Evolutionary conservation across 2,113 vertebrate genomes (phyloP), one percentile per base, ranked within the genome.

Genomic region (Corythaeola cristata): DNA sequence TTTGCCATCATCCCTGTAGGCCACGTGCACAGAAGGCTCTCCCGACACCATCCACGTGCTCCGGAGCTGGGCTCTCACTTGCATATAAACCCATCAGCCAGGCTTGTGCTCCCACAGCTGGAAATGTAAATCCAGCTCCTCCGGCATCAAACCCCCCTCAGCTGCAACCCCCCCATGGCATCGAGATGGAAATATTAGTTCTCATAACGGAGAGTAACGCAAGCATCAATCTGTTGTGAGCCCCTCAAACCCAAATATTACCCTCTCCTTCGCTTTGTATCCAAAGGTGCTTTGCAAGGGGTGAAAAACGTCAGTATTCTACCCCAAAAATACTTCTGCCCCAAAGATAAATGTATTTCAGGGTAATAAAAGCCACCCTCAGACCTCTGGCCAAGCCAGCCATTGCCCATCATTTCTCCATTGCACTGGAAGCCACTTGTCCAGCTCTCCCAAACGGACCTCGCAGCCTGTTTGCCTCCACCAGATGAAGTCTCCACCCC

Each of bases 171-270:
- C 55, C 14, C 21, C 53, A 5, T 3, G 8, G 67, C 37, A 53
- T 16, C 9, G 39, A 39, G 0, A 20, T 2, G 21, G 45, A 66
- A 56, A 33, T 16, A 3, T 6, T 20, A 9, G 4, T 6, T 52
- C 71, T 32, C 52, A n/a, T n/a, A 64, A 66, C 3, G 1, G 16
- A 52, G 55, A 12, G 27, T 14, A 20, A n/a, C n/a, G 37, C 6
- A 8, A 75, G 23, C 53, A 28, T 24, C 49, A 4, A 16, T 22
- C 33, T 27, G 15, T 32, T 53, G 15, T 6, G 33, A 80, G 76
- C 27, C 53, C 41, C 72, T 39, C 50, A 37, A 30, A 41, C n/a
- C 28, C 71, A n/a, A 33, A 12, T 8, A 16, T 7, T 6, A 13
- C 21, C 11, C 33, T n/a, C 13, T 56, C 74, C 52, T 85, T 17